These are phyloP conservation scores for Orthochromis indermauri DNA, from an alignment of 2,113 vertebrate species.

Conservation along the genomic window DNA sequence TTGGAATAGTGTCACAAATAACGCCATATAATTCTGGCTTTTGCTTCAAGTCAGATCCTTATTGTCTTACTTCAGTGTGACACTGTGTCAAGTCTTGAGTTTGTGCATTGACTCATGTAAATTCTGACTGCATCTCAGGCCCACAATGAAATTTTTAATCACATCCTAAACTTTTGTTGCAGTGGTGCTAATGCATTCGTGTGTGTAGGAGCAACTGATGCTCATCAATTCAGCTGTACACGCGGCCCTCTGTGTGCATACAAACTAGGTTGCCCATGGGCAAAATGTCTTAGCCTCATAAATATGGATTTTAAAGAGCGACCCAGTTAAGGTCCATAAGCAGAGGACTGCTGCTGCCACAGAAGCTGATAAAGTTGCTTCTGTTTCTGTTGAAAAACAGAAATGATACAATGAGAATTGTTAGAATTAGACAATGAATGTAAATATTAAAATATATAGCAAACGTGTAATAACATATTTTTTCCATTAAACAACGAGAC, in stretches of 20 bases:
- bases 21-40: not conserved
- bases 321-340: not conserved
- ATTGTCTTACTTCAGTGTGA: not conserved
- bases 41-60: not conserved
- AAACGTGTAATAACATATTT: not conserved
- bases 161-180: not conserved
- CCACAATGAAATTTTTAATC: not conserved
- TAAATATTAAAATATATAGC: not conserved
- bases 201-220: not conserved
- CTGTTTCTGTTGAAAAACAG: not conserved
- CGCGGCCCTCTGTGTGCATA: not conserved
- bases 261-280: not conserved
- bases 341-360: not conserved
- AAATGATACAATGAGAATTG: not conserved
- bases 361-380: not conserved
- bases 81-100: not conserved
- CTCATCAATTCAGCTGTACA: not conserved
- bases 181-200: not conserved
- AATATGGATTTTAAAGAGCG: not conserved
- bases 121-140: not conserved
- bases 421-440: not conserved
- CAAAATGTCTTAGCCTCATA: not conserved
- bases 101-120: not conserved
- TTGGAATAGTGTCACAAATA: not conserved
- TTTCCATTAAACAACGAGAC: not conserved